Percentiles rank a stretch among this genome's conserved stretches.
Evolutionary conservation across 2,113 vertebrate species (phyloP).

Genomic region (Halcyon senegalensis): DNA sequence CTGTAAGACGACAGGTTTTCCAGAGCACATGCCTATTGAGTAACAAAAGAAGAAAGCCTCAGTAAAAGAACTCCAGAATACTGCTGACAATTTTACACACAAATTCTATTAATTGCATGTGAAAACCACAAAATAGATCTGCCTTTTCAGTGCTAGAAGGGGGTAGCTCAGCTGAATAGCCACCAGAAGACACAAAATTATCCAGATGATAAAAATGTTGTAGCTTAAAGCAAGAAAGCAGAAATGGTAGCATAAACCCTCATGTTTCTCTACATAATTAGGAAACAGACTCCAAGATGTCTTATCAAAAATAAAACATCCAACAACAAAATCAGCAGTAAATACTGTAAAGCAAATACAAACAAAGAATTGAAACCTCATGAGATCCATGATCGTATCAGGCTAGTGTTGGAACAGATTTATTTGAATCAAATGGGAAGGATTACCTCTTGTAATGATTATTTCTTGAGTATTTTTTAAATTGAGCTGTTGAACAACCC

Average conservation of each 20-base stretch:
- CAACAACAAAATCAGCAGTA: not conserved
- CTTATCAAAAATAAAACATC: conserved; percentile 9
- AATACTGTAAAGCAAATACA: conserved; percentile 28
- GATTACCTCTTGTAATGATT: conserved; percentile 59
- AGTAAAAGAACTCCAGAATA: not conserved
- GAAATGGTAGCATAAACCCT: not conserved
- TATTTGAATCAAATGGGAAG: conserved; percentile 51
- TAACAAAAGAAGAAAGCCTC: not conserved
- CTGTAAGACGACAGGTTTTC: not conserved
- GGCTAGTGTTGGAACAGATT: conserved; percentile 27
- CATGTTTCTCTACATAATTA: not conserved
- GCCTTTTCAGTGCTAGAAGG: not conserved
- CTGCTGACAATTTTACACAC: not conserved
- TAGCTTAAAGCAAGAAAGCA: not conserved
- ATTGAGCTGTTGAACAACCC: conserved; percentile 55
- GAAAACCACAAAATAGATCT: not conserved
- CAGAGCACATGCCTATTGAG: not conserved
- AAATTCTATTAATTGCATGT: not conserved
- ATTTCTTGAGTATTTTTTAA: conserved; percentile 65
- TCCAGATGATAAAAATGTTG: not conserved
- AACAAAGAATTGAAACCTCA: conserved; percentile 24
- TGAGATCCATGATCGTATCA: conserved; percentile 46
- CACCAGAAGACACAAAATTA: not conserved
- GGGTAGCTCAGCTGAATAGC: not conserved
- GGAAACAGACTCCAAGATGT: not conserved